phyloP scores from a whole-genome alignment of 2,797 vertebrate genomes.

The Lophius americanus region DNA sequence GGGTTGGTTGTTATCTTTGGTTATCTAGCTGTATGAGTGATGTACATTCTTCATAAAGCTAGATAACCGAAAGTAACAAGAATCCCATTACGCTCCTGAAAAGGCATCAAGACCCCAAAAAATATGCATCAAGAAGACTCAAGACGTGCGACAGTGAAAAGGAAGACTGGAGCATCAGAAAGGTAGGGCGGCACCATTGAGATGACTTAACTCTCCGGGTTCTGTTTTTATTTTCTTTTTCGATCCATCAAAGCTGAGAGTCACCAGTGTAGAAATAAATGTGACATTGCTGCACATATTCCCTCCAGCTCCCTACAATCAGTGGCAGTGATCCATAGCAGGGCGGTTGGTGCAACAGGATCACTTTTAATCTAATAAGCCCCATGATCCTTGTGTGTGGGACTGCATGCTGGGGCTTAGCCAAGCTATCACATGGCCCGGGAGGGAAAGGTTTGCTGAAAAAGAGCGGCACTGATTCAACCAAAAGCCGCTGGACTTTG shows the following conservation, averaged over 20 bases:
- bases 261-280: conserved; percentile 6
- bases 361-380: conserved; percentile 82
- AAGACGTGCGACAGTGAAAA: background rate
- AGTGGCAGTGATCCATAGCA: conserved; percentile 48
- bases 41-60: conserved; percentile 93
- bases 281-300: conserved; percentile 8
- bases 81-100: conserved; percentile 91
- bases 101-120: conserved; percentile 79
- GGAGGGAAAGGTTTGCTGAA: conserved; percentile 40
- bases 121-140: conserved; percentile 13
- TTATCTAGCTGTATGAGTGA: conserved; percentile 98
- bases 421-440: conserved; percentile 74
- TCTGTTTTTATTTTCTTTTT: background rate
- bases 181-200: conserved; percentile 49
- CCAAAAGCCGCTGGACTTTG: conserved; percentile 48
- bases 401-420: conserved; percentile 76
- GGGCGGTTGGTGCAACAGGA: conserved; percentile 73
- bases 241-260: background rate
- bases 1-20: conserved; percentile 95
- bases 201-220: background rate
- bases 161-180: conserved; percentile 28
- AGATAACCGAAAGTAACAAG: conserved; percentile 95
- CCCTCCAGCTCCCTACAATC: conserved; percentile 32
- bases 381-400: conserved; percentile 72
- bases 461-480: conserved; percentile 45